Evolutionary conservation across 1,140 invertebrate species (phyloP).

Genomic region (Eubasilissa regina): DNA sequence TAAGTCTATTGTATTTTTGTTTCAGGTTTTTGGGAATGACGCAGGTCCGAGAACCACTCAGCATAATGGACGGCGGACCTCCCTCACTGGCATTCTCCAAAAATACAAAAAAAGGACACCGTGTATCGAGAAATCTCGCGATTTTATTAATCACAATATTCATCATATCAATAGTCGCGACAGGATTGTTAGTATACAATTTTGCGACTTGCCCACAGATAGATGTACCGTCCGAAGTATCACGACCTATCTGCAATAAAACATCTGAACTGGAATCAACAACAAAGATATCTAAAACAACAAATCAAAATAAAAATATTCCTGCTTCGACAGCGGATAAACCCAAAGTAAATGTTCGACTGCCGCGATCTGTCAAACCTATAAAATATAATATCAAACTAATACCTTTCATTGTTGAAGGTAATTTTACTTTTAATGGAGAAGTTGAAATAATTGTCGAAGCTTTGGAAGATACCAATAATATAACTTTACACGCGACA

Average conservation of each 20-base stretch:
- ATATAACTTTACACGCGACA: slow-evolving; percentile 84
- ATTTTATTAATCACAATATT: slow-evolving; percentile 71
- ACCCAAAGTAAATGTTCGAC: slow-evolving; percentile 75
- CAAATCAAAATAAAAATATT: neutral
- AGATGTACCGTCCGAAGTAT: slow-evolving; percentile 58
- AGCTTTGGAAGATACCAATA: slow-evolving; percentile 77
- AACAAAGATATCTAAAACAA: neutral
- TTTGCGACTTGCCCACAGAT: slow-evolving; percentile 76
- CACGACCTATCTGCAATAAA: slow-evolving; percentile 32
- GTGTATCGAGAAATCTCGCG: slow-evolving; percentile 69
- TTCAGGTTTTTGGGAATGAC: slow-evolving; percentile 67
- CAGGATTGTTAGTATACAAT: slow-evolving; percentile 80
- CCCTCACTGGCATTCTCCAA: slow-evolving; percentile 68
- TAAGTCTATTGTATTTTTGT: neutral
- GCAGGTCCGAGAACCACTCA: slow-evolving; percentile 67
- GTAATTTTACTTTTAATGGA: slow-evolving; percentile 85
- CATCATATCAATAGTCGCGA: slow-evolving; percentile 72
- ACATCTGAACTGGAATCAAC: neutral
- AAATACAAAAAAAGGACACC: slow-evolving; percentile 69
- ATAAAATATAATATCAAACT: slow-evolving; percentile 80
- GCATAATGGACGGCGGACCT: slow-evolving; percentile 69
- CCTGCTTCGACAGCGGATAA: slow-evolving; percentile 35
- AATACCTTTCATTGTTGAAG: slow-evolving; percentile 79
- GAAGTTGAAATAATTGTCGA: slow-evolving; percentile 80
- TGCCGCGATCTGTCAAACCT: slow-evolving; percentile 78